A percentile compares a stretch with the other conserved stretches of the same genome.
Evolutionary conservation across 2,888 invertebrate genomes (phyloP).

Genomic region (Scrobipalpa costella): DNA sequence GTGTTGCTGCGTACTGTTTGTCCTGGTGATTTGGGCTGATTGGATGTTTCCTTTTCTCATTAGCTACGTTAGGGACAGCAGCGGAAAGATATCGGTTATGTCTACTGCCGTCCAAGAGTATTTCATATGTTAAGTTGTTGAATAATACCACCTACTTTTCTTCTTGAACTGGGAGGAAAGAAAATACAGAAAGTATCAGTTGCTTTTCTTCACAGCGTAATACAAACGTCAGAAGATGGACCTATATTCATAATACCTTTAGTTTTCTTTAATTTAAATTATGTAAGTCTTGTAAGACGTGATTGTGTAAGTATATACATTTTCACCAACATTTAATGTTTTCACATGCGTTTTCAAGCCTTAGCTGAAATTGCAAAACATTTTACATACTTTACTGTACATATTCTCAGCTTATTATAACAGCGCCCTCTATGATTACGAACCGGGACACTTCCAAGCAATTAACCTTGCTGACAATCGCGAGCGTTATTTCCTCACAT

Average conservation of each 20-base stretch:
- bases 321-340: too few relatives aligned
- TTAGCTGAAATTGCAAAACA: not conserved
- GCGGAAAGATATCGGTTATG: not conserved
- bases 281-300: too few relatives aligned
- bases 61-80: not conserved
- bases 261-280: too few relatives aligned
- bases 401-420: slow-evolving; percentile 5
- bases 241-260: too few relatives aligned
- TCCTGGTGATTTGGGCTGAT: slow-evolving; percentile 7
- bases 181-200: too few relatives aligned
- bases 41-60: slow-evolving; percentile 17
- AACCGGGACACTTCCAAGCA: slow-evolving; percentile 22
- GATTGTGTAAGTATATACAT: too few relatives aligned
- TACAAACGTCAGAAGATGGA: too few relatives aligned
- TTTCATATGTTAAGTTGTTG: too few relatives aligned
- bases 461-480: slow-evolving; percentile 27
- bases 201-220: too few relatives aligned
- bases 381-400: too few relatives aligned
- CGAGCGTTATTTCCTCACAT: slow-evolving; percentile 28
- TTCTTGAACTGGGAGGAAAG: too few relatives aligned
- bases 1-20: slow-evolving; percentile 13
- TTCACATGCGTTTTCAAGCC: not conserved
- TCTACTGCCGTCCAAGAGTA: not conserved
- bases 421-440: not conserved
- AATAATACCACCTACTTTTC: too few relatives aligned